These are phyloP conservation scores for Lottia gigantea DNA, from an alignment of 2,888 invertebrate genomes.

Conservation along the genomic window DNA sequence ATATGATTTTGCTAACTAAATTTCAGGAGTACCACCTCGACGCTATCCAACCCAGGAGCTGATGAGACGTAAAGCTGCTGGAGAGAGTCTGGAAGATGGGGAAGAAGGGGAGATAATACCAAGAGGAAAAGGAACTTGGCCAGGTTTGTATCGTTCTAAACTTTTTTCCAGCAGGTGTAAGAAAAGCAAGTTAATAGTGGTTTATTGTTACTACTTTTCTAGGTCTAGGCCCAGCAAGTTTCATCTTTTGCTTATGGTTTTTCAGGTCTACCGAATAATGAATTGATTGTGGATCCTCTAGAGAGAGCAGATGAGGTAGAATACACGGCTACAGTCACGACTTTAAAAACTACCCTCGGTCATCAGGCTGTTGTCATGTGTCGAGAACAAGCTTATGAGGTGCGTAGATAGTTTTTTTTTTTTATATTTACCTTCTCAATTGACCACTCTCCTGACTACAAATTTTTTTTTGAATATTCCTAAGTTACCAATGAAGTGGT, in stretches of 20 bases:
- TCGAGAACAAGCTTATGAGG: constrained; percentile 60
- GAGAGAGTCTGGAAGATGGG: constrained; percentile 58
- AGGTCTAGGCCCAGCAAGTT: no score
- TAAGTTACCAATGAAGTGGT: no score
- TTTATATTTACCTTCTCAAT: neutral
- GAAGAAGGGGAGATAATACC: constrained; percentile 56
- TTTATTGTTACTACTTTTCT: no score
- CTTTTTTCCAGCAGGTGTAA: no score
- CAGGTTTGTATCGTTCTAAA: constrained; percentile 42
- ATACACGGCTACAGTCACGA: constrained; percentile 59
- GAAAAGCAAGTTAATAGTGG: no score
- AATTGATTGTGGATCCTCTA: constrained; percentile 43
- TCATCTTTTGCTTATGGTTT: constrained; percentile 11
- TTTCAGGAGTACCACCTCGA: constrained; percentile 53
- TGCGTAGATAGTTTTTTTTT: constrained; percentile 24
- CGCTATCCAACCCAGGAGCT: constrained; percentile 63
- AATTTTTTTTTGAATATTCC: no score
- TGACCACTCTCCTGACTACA: no score
- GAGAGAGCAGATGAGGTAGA: constrained; percentile 31
- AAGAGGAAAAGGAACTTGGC: constrained; percentile 62
- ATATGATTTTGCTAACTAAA: no score
- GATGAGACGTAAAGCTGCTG: constrained; percentile 61
- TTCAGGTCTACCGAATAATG: constrained; percentile 55
- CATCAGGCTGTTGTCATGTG: constrained; percentile 58
- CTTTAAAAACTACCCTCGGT: constrained; percentile 61